Evolutionary conservation across 2,113 vertebrate species (phyloP), one percentile per base, ranked within the genome.

Genomic region (Eublepharis macularius): DNA sequence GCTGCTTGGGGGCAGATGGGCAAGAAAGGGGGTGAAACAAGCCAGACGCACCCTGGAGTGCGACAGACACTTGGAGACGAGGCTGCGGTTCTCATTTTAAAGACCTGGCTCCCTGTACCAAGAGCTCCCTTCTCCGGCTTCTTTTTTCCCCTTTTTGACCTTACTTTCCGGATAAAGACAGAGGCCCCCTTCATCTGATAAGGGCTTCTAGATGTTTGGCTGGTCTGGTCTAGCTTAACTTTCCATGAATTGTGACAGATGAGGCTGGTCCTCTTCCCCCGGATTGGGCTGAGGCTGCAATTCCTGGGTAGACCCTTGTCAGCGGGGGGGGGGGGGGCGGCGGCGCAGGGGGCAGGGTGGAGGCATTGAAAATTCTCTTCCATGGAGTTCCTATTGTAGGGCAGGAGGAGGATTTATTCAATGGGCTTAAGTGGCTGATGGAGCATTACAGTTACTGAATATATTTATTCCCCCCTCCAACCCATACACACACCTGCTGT

Each of bases 1-100:
- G 21, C 26, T 2, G 47, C 34, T 69, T 32, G 12, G 49, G 69
- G 65, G 39, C 36, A 36, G 76, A 34, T 45, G 80, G 47, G 49
- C 80, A 78, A 87, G 81, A 78, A 83, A 87, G 75, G 86, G 86
- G 86, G 80, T 73, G 86, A 78, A 72, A 21, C 26, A 68, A 51
- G 47, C 34, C 45, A 73, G 45, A 70, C 36, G 36, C 74, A 24
- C 39, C 12, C 17, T 57, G 47, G 68, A 36, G 69, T 32, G 16
- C 51, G 68, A 85, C 41, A 34, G 84, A 85, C 76, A 74, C 69
- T 82, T 54, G 21, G 51, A 29, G 24, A 80, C 47, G 85, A 70
- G 65, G 85, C 74, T 32, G 75, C n/a, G 32, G 72, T 76, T 77
- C 86, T 36, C 39, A 39, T 60, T 49, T 70, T 78, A 73, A 74